phyloP scores from a whole-genome alignment of 2,113 vertebrate species.

The Cathartes aura region DNA sequence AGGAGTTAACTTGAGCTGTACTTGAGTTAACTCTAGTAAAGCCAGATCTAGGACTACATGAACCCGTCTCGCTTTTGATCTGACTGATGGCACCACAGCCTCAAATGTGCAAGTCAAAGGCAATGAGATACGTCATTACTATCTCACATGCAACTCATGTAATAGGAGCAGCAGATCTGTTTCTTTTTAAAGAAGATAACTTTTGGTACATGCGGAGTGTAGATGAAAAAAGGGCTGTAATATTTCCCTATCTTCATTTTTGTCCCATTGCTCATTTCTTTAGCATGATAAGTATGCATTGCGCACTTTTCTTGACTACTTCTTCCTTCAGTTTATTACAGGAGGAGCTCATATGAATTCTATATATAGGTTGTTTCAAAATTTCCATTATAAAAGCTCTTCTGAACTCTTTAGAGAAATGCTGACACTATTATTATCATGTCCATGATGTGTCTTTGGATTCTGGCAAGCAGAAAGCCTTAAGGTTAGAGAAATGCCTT shows the following conservation, averaged over 20 bases:
- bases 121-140: neutral
- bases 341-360: neutral
- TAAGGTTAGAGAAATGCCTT: constrained; percentile 20
- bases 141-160: neutral
- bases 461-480: neutral
- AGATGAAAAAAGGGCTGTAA: neutral
- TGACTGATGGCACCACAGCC: neutral
- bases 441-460: neutral
- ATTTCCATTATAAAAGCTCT: constrained; percentile 49
- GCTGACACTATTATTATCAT: neutral
- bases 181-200: neutral
- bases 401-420: constrained; percentile 11
- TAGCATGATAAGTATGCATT: neutral
- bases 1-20: neutral
- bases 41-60: neutral
- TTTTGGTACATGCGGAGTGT: neutral
- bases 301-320: neutral
- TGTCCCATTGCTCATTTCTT: neutral
- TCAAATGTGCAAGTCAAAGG: neutral
- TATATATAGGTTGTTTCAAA: constrained; percentile 1
- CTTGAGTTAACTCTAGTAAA: neutral
- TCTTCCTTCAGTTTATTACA: constrained; percentile 10
- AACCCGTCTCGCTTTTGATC: neutral
- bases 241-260: neutral
- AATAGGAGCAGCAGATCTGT: neutral